These are phyloP conservation scores for Centruroides sculpturatus DNA, from an alignment of 1,140 invertebrate genomes.

Conservation along the genomic window DNA sequence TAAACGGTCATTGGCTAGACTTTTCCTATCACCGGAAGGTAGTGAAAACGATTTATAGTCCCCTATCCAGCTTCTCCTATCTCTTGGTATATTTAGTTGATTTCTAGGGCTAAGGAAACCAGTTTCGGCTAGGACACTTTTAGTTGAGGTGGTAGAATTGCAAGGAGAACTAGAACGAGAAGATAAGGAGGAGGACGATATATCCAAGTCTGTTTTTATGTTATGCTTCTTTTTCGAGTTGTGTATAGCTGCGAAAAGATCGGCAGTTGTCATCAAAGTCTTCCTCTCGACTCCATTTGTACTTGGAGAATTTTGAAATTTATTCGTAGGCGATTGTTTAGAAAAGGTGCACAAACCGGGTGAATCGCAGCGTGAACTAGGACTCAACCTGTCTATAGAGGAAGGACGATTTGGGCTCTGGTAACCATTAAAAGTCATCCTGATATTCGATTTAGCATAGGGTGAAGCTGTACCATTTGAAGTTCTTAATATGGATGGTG, in stretches of 20 bases:
- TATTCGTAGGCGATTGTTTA: too few species aligned
- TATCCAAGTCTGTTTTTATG: constrained; percentile 18
- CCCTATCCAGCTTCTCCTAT: not conserved
- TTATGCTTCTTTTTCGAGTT: constrained; percentile 21
- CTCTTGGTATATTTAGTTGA: not conserved
- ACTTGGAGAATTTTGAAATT: too few species aligned
- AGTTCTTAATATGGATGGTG: too few species aligned
- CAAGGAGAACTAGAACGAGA: constrained; percentile 13
- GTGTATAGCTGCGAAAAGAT: constrained; percentile 20
- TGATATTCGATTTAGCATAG: too few species aligned
- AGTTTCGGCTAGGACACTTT: constrained; percentile 31
- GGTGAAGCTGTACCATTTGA: too few species aligned
- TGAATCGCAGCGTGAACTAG: too few species aligned
- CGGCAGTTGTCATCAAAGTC: constrained; percentile 14
- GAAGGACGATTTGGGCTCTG: too few species aligned
- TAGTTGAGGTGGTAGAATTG: constrained; percentile 22
- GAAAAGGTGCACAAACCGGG: too few species aligned
- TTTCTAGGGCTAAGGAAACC: not conserved
- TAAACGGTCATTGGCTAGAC: constrained; percentile 34
- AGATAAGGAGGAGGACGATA: constrained; percentile 13
- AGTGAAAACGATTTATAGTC: not conserved
- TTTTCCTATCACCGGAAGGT: constrained; percentile 4
- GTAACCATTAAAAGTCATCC: too few species aligned
- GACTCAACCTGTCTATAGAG: too few species aligned
- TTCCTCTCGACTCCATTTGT: not conserved